Conservation (phyloP, 2,888 invertebrate species). For the Brachynemurus nebulosus region DNA sequence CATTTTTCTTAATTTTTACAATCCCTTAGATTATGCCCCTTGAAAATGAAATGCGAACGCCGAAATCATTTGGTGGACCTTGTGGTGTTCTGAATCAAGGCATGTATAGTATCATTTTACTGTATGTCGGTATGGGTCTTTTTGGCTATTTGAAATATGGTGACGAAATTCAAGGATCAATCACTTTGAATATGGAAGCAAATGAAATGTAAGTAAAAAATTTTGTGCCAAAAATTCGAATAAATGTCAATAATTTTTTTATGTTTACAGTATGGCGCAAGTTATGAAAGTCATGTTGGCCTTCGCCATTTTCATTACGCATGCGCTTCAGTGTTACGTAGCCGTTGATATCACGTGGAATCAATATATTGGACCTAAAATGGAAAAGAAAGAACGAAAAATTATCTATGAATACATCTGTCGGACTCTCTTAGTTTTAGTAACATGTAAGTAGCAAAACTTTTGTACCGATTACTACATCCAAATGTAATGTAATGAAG, state of each 20-base stretch:
- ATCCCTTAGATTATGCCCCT: constrained; percentile 65
- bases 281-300: constrained; percentile 60
- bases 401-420: constrained; percentile 61
- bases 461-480: no score
- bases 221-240: neutral
- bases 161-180: constrained; percentile 51
- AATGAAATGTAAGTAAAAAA: constrained; percentile 43
- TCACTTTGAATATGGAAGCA: constrained; percentile 71
- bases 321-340: constrained; percentile 89
- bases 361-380: constrained; percentile 46
- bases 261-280: constrained; percentile 46
- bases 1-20: neutral
- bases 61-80: constrained; percentile 61
- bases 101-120: constrained; percentile 64
- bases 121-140: constrained; percentile 83
- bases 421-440: constrained; percentile 60
- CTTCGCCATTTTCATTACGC: constrained; percentile 77
- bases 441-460: constrained; percentile 89
- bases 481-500: no score
- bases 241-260: neutral
- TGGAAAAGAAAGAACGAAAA: constrained; percentile 45
- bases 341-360: constrained; percentile 90
- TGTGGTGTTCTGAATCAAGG: constrained; percentile 74
- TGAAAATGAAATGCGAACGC: constrained; percentile 89
- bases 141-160: constrained; percentile 87